phyloP scores from a whole-genome alignment of 2,888 invertebrate genomes.

The Morinoia aosen region DNA sequence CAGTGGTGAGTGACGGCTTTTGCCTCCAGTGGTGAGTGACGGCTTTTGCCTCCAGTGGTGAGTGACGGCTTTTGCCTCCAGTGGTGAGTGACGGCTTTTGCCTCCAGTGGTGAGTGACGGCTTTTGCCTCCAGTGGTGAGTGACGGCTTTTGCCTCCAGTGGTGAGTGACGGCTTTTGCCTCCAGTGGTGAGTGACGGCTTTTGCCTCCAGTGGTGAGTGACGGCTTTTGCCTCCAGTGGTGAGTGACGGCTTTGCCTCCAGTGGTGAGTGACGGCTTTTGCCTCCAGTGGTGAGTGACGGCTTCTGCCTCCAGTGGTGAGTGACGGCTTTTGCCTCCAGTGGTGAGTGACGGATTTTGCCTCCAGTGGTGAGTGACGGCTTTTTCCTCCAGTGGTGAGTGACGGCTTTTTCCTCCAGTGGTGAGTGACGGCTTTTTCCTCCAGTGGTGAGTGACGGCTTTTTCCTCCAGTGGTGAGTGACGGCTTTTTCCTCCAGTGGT shows the following conservation, averaged over 20 bases:
- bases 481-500: background rate
- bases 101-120: background rate
- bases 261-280: background rate
- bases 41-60: background rate
- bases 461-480: background rate
- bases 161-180: constrained; percentile 41
- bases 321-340: background rate
- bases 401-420: background rate
- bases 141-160: background rate
- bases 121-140: background rate
- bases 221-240: background rate
- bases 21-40: constrained; percentile 52
- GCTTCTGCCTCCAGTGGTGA: constrained; percentile 63
- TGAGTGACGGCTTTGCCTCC: background rate
- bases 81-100: background rate
- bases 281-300: background rate
- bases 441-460: constrained; percentile 53
- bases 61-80: background rate
- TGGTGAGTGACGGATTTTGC: background rate
- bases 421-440: background rate
- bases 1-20: background rate
- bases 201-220: background rate
- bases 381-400: background rate
- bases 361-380: background rate
- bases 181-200: background rate